Conservation (phyloP, 2,797 vertebrate species). For the Crenuchus spilurus region DNA sequence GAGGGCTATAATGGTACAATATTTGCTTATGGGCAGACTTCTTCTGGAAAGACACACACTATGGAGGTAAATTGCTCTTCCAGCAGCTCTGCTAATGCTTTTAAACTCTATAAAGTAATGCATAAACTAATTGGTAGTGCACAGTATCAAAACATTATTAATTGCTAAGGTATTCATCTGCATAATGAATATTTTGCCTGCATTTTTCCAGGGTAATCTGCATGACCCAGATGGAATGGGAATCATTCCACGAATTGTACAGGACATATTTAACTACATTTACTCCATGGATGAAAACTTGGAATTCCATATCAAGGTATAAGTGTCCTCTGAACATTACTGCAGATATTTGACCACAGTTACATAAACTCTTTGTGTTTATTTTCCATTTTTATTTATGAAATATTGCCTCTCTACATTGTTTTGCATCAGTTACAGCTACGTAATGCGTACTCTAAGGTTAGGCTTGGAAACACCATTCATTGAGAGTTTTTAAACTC, state of each 20-base stretch:
- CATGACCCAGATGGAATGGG: constrained; percentile 95
- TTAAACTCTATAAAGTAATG: no score
- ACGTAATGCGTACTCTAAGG: no score
- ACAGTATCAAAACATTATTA: not conserved
- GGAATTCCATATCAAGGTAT: constrained; percentile 96
- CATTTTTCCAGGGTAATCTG: constrained; percentile 83
- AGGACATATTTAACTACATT: constrained; percentile 99
- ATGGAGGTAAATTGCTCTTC: constrained; percentile 88
- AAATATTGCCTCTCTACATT: no score
- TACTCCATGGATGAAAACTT: constrained; percentile 99
- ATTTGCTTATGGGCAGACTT: constrained; percentile 98
- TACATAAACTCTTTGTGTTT: not conserved
- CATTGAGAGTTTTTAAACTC: no score
- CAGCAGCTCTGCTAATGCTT: not conserved
- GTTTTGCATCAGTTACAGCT: no score
- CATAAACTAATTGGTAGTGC: not conserved
- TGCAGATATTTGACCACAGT: not conserved
- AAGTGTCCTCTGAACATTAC: not conserved
- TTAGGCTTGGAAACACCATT: no score
- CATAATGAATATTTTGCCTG: not conserved
- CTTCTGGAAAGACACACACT: constrained; percentile 97
- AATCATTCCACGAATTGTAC: constrained; percentile 94
- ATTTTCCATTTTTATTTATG: not conserved
- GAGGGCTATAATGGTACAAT: constrained; percentile 98
- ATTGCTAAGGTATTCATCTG: not conserved